These are phyloP conservation scores for Falco punctatus DNA, from an alignment of 2,113 vertebrate genomes.

Conservation along the genomic window DNA sequence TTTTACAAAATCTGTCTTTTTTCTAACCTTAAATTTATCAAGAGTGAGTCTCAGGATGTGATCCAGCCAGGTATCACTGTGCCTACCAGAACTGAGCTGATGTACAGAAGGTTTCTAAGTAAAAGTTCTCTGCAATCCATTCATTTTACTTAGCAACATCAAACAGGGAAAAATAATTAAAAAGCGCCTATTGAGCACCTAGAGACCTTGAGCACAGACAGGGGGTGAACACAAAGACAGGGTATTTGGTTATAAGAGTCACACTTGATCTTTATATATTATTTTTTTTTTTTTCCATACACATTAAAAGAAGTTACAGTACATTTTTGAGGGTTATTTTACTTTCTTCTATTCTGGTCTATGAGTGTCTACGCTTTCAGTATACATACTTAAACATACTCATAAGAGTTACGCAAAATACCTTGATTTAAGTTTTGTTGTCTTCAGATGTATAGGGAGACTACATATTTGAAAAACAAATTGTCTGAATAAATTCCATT, in stretches of 20 bases:
- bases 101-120: conserved; percentile 6
- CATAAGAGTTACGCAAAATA: not conserved
- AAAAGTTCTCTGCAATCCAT: conserved; percentile 48
- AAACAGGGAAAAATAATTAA: conserved; percentile 75
- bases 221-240: conserved; percentile 42
- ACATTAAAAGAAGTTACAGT: not conserved
- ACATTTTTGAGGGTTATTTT: conserved; percentile 15
- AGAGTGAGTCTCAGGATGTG: conserved; percentile 2
- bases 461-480: conserved; percentile 49
- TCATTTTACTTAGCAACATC: conserved; percentile 68
- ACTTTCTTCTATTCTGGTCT: conserved; percentile 28
- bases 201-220: conserved; percentile 60
- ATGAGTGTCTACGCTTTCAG: not conserved
- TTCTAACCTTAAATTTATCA: conserved; percentile 25
- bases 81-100: conserved; percentile 23
- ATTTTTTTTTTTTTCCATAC: not conserved
- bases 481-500: conserved; percentile 58
- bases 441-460: conserved; percentile 23
- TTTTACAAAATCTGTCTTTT: conserved; percentile 35
- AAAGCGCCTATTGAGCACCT: conserved; percentile 66
- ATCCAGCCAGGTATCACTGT: conserved; percentile 34
- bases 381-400: not conserved
- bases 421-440: conserved; percentile 8
- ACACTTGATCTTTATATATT: not conserved
- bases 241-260: conserved; percentile 47